These are phyloP conservation scores for Parauchenoglanis punctatus DNA, from an alignment of 2,797 vertebrate species.

Conservation along the genomic window DNA sequence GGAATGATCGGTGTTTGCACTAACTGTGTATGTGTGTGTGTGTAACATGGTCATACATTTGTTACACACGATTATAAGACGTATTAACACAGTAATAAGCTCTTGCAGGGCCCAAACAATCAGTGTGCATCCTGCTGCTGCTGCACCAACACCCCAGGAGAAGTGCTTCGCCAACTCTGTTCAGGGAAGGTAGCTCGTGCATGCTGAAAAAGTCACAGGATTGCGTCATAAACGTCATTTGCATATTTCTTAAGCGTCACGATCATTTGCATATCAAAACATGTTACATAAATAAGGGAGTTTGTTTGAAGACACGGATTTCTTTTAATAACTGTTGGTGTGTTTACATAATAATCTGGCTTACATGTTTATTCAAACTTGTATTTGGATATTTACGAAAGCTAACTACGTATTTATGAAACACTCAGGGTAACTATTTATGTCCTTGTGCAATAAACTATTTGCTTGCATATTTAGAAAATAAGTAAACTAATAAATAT, in stretches of 20 bases:
- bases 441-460: not conserved
- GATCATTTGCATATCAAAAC: not conserved
- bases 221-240: not conserved
- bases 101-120: conserved; percentile 6
- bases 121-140: not conserved
- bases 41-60: no score
- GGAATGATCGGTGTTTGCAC: not conserved
- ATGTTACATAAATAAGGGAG: not conserved
- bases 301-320: not conserved
- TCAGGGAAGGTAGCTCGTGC: no score
- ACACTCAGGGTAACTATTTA: not conserved
- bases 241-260: not conserved
- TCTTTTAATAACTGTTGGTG: not conserved
- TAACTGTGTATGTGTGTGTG: not conserved
- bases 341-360: not conserved
- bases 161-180: not conserved
- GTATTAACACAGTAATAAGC: not conserved
- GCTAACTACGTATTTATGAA: not conserved
- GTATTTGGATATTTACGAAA: no score
- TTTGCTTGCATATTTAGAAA: not conserved
- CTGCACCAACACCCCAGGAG: not conserved
- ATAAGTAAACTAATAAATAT: not conserved
- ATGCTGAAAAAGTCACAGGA: not conserved
- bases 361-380: not conserved
- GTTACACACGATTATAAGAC: not conserved